Evolutionary conservation across 2,113 vertebrate species (phyloP), one percentile per base, ranked within the genome.

Genomic region (Brachyhypopomus gauderio): DNA sequence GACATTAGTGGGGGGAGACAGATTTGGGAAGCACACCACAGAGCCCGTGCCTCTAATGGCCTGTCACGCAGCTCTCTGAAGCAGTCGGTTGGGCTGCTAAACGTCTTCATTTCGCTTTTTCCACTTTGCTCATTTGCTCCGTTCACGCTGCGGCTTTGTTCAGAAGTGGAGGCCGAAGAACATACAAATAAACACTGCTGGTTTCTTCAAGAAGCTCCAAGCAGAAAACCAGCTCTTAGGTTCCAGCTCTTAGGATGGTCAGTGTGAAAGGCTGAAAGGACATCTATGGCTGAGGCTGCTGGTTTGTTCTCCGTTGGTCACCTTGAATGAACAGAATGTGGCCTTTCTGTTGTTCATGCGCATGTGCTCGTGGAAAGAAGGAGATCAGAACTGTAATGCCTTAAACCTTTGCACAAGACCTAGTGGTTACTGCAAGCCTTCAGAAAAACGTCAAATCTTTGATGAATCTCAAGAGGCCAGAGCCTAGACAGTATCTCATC

Each of bases 81-180:
- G 30, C 30, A 30, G 30, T 30, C 3, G 87, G 87, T 87, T 88
- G 83, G 4, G 14, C 22, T 25, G 89, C 89, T 87, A n/a, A 3
- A 88, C 84, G 90, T 91, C 90, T 92, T 89, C 89, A 88, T 88
- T 91, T 88, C 85, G 14, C 83, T 88, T 90, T 92, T 90, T 89
- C 88, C 88, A 89, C 88, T 89, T 87, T 89, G 5, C 34, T 19
- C 3, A 66, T 12, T 66, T 34, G 27, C 5, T 66, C 25, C 63
- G 34, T 5, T 66, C 27, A 66, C 17, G 34, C 5, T 30, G 63
- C 30, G 63, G 63, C 17, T 66, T 34, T 66, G 25, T 16, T 22
- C 19, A 5, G 11, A 66, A 30, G 12, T 34, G 27, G 20, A 66
- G 63, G 27, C 27, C 19, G 16, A 66, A 66, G 27, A 66, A 6